Evolutionary conservation across 2,888 invertebrate genomes (phyloP), one percentile per base, ranked within the genome.

Genomic region (Cerastoderma edule): DNA sequence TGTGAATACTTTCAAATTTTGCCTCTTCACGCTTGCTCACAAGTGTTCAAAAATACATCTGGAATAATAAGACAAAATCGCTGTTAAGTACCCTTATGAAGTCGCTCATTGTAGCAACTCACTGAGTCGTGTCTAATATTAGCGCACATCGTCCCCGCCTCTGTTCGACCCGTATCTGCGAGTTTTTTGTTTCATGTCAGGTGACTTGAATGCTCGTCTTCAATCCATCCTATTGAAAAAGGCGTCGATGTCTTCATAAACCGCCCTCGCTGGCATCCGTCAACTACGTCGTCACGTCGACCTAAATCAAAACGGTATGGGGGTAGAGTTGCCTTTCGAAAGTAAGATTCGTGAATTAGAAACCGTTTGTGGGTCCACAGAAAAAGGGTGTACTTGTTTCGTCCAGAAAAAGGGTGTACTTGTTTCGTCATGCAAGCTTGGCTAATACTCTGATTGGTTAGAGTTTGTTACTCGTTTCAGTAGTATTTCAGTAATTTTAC

Each of bases 221-320:
- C 30, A 50, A 71, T 54, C 67, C 39, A 54, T 65, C 73, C 28
- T 35, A 67, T 53, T 57, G 65, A 66, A 67, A 67, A 70, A 28
- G 50, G 32, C 24, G 35, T 39, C 67, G 54, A 67, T 67, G 56
- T 60, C 46, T 46, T 35, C 33, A 63, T 71, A 73, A 73, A 68
- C 57, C 65, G 54, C 48, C 64, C 73, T 60, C 28, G 27, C 22
- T 64, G 70, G 48, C 74, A 75, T 72, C 75, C 74, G 74, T 75
- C 78, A 75, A 64, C 56, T 50, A 70, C 71, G 50, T 48, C 79
- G 69, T 46, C 75, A 56, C 64, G 79, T 70, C 69, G 54, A 28
- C 16, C 70, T 79, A 79, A 79, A 79, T 79, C 79, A 79, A 32
- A 54, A 27, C n/a, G 32, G 27, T 54, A 75, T 79, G 69, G 70